Evolutionary conservation across 2,797 vertebrate genomes (phyloP).

Genomic region (Takifugu rubripes): DNA sequence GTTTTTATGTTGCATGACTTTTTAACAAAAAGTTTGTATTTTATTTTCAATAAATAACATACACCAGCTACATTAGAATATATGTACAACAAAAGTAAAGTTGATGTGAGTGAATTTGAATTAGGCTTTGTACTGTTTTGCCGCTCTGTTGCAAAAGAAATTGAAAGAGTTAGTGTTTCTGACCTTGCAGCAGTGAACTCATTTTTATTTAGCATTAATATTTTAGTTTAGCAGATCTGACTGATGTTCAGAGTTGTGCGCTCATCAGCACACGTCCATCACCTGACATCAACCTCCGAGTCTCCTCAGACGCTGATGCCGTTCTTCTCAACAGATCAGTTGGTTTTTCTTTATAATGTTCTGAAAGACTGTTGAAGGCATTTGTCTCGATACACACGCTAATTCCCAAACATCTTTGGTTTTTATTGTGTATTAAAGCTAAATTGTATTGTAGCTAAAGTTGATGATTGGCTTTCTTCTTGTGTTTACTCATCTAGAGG

Average conservation of each 20-base stretch:
- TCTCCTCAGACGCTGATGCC: not conserved
- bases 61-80: not conserved
- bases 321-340: not conserved
- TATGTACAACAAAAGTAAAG: not conserved
- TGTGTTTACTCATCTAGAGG: not conserved
- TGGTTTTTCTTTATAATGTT: constrained; percentile 5
- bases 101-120: not conserved
- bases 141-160: not conserved
- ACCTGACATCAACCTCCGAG: not conserved
- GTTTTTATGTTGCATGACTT: constrained; percentile 26
- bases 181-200: not conserved
- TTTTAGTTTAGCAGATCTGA: too few species aligned
- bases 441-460: constrained; percentile 18
- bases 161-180: too few species aligned
- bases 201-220: too few species aligned
- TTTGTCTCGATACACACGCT: constrained; percentile 20
- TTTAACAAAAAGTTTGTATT: constrained; percentile 27
- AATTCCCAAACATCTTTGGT: constrained; percentile 34
- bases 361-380: not conserved
- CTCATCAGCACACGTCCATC: not conserved
- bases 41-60: constrained; percentile 13
- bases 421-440: constrained; percentile 48
- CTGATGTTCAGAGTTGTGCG: constrained; percentile 10
- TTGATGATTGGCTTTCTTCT: not conserved
- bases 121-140: constrained; percentile 1